Evolutionary conservation across 2,888 invertebrate species (phyloP).

Genomic region (Helleia helle): DNA sequence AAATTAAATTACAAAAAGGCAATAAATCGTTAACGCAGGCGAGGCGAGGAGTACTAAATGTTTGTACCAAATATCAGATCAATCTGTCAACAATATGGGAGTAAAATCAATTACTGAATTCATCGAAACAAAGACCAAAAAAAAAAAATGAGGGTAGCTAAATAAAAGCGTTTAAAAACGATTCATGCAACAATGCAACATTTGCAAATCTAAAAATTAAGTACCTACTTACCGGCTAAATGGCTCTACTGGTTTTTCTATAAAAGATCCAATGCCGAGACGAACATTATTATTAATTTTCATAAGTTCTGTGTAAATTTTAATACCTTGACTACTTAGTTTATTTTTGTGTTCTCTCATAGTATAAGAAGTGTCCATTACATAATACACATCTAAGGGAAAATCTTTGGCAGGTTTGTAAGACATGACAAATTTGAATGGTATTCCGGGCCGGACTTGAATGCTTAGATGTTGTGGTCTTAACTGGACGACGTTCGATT

Average conservation of each 20-base stretch:
- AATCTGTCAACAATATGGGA: no score
- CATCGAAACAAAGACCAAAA: no score
- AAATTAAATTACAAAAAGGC: no score
- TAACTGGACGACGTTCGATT: conserved; percentile 49
- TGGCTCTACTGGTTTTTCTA: conserved; percentile 80
- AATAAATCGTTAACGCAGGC: no score
- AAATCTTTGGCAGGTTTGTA: conserved; percentile 81
- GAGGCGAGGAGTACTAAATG: no score
- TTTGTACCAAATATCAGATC: no score
- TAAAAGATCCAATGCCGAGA: conserved; percentile 79
- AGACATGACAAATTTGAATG: conserved; percentile 44
- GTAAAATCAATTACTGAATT: no score
- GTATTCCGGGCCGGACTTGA: conserved; percentile 59
- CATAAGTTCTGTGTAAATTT: conserved; percentile 62
- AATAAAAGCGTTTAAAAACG: no score
- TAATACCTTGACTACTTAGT: conserved; percentile 59
- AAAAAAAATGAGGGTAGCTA: no score
- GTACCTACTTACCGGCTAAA: conserved; percentile 70
- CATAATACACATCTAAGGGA: conserved; percentile 87
- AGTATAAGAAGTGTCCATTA: conserved; percentile 85
- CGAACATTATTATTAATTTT: conserved; percentile 76
- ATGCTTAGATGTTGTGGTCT: conserved; percentile 70
- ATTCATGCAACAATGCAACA: no score
- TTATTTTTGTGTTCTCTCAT: conserved; percentile 76
- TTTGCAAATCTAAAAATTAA: no score